Evolutionary conservation across 2,113 vertebrate species (phyloP).

Genomic region (Empidonax traillii): DNA sequence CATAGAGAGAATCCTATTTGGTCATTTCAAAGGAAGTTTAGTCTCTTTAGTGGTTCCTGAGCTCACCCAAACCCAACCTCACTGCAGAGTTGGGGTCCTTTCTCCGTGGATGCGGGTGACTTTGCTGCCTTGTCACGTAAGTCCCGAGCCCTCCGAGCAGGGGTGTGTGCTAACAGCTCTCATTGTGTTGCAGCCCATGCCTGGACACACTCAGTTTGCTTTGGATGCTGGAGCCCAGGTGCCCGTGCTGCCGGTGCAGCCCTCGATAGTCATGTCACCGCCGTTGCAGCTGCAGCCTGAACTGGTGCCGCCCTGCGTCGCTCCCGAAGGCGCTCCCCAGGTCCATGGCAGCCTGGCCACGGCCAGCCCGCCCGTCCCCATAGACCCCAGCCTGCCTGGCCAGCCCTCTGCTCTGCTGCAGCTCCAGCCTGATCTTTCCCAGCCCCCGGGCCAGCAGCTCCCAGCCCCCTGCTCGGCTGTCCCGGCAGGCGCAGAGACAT

Average conservation of each 20-base stretch:
- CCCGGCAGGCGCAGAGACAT: slow-evolving; percentile 51
- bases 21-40: not conserved
- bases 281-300: slow-evolving; percentile 71
- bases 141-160: not conserved
- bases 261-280: slow-evolving; percentile 71
- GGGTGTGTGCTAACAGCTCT: slow-evolving; percentile 45
- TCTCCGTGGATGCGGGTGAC: fast-evolving
- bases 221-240: slow-evolving; percentile 70
- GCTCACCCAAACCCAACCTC: not conserved
- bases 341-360: slow-evolving; percentile 70
- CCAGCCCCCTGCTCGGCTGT: slow-evolving; percentile 39
- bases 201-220: slow-evolving; percentile 67
- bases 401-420: slow-evolving; percentile 62
- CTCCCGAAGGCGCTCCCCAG: slow-evolving; percentile 71
- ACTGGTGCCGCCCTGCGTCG: slow-evolving; percentile 26
- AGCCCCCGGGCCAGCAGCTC: slow-evolving; percentile 70
- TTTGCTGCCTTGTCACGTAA: not conserved
- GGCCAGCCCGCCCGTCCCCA: slow-evolving; percentile 36
- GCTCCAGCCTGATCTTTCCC: slow-evolving; percentile 50
- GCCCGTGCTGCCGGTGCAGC: slow-evolving; percentile 61
- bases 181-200: slow-evolving; percentile 64
- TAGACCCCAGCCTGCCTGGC: slow-evolving; percentile 60
- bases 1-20: not conserved
- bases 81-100: not conserved
- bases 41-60: not conserved